Evolutionary conservation across 2,888 invertebrate genomes (phyloP), one percentile per base, ranked within the genome.

Genomic region (Incurvaria masculella): DNA sequence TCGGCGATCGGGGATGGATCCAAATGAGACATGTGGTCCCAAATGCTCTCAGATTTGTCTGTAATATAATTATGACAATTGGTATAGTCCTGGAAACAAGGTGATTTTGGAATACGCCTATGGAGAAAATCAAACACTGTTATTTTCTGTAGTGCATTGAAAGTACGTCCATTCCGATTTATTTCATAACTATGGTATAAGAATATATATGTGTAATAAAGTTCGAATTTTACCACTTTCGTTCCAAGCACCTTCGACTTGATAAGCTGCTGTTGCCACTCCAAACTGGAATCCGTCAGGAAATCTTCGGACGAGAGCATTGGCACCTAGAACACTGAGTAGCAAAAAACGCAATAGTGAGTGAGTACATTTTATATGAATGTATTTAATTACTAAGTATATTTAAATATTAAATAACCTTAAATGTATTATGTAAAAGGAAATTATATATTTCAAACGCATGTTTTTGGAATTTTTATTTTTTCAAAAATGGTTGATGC

Each of bases 21-120:
- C 0, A 63, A 61, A 52, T 78, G 80, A 19, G 78, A 70, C 57
- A 79, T 72, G 43, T 61, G 69, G 60, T 87, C 87, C 87, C 86
- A 86, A 43, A 85, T 82, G 50, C 80, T 82, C 51, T 69, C 72
- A 1, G 80, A 68, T 62, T 82, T 83, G 41, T 79, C 83, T 72
- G 61, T 5, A 58, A 6, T 23, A 10, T 59, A 44, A 1, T 27
- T 45, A 8, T 26, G 18, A 23, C 18, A 4, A 42, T 39, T 16
- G 4, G 16, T n/a, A 21, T 10, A 41, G 8, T 38, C 16, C 20
- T 27, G 14, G 14, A 8, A 10, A 27, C 14, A 10, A 10, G 27
- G 8, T 27, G n/a, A n/a, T n/a, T n/a, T n/a, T n/a, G n/a, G n/a
- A n/a, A n/a, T n/a, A n/a, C n/a, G n/a, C n/a, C n/a, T n/a, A n/a